A percentile compares a stretch with the other conserved stretches of the same genome.
These are phyloP conservation scores for Thripadectes ignobilis DNA, from an alignment of 2,797 vertebrate genomes.

Conservation along the genomic window DNA sequence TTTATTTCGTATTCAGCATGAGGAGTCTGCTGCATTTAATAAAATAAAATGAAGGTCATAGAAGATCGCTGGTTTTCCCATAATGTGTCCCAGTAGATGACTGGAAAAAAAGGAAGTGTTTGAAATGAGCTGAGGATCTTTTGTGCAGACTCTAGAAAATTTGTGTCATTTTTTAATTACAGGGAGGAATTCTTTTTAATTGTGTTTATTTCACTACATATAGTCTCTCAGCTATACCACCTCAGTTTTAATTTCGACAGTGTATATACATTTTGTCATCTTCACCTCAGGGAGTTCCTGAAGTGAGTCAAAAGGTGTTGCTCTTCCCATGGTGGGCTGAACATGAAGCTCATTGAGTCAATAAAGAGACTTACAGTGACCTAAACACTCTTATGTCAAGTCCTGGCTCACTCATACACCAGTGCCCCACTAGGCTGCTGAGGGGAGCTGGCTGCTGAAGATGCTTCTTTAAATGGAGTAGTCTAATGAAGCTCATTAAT, in stretches of 20 bases:
- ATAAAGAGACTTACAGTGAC: neutral
- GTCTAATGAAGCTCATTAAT: slow-evolving; percentile 60
- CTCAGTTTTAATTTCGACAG: neutral
- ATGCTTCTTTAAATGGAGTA: slow-evolving; percentile 18
- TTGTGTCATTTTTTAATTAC: slow-evolving; percentile 24
- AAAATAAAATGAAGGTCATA: slow-evolving; percentile 69
- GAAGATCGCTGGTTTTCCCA: slow-evolving; percentile 46
- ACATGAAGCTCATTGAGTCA: neutral
- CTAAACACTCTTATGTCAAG: neutral
- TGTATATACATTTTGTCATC: neutral
- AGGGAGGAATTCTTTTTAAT: slow-evolving; percentile 10
- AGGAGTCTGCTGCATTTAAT: slow-evolving; percentile 74
- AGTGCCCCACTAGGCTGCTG: neutral
- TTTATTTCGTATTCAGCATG: slow-evolving; percentile 65
- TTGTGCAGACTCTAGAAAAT: neutral
- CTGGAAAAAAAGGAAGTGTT: slow-evolving; percentile 66
- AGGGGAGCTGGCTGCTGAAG: slow-evolving; percentile 4
- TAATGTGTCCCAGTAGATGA: slow-evolving; percentile 27
- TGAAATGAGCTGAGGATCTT: slow-evolving; percentile 53
- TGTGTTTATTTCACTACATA: neutral
- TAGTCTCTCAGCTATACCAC: neutral
- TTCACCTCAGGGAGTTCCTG: neutral
- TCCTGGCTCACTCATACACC: neutral
- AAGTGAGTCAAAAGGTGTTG: slow-evolving; percentile 13
- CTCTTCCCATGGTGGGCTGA: neutral